A percentile compares a stretch with the other conserved stretches of the same genome.
These are phyloP conservation scores for Bettongia penicillata DNA, from an alignment of 2,113 vertebrate genomes.

Conservation along the genomic window DNA sequence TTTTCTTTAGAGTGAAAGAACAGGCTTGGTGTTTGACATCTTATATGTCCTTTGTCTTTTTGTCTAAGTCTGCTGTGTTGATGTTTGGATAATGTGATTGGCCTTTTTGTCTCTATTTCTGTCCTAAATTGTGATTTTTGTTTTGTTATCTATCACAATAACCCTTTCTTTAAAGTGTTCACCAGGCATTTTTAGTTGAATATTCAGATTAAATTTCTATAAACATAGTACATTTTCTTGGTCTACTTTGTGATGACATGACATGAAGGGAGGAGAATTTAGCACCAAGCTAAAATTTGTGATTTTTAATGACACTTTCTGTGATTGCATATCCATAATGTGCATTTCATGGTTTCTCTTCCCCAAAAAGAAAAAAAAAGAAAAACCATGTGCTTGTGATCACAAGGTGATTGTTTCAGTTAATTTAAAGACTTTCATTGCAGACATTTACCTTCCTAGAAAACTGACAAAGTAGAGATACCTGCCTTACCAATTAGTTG, in stretches of 20 bases:
- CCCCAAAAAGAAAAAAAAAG: constrained; percentile 6
- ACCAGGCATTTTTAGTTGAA: constrained; percentile 10
- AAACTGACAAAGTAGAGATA: background rate
- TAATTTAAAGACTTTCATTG: constrained; percentile 11
- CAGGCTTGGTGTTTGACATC: constrained; percentile 44
- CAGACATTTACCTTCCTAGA: constrained; percentile 2
- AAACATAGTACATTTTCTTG: background rate
- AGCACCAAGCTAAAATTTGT: constrained; percentile 2
- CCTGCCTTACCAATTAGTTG: background rate
- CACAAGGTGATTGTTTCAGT: constrained; percentile 15
- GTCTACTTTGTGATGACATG: background rate
- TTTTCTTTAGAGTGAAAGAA: constrained; percentile 45
- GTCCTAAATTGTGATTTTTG: constrained; percentile 36
- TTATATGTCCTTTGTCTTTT: constrained; percentile 53
- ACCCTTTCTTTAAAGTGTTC: constrained; percentile 51
- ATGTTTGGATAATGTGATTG: constrained; percentile 47
- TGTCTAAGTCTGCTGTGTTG: constrained; percentile 63
- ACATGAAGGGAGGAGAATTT: constrained; percentile 28
- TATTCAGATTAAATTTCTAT: constrained; percentile 10
- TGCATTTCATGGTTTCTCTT: background rate
- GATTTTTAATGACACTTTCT: constrained; percentile 23
- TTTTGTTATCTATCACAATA: constrained; percentile 6
- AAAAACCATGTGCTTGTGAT: constrained; percentile 9
- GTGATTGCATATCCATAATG: constrained; percentile 15
- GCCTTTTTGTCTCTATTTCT: constrained; percentile 62